Evolutionary conservation across 2,888 invertebrate genomes (phyloP).

Genomic region (Cheilosia grossa): DNA sequence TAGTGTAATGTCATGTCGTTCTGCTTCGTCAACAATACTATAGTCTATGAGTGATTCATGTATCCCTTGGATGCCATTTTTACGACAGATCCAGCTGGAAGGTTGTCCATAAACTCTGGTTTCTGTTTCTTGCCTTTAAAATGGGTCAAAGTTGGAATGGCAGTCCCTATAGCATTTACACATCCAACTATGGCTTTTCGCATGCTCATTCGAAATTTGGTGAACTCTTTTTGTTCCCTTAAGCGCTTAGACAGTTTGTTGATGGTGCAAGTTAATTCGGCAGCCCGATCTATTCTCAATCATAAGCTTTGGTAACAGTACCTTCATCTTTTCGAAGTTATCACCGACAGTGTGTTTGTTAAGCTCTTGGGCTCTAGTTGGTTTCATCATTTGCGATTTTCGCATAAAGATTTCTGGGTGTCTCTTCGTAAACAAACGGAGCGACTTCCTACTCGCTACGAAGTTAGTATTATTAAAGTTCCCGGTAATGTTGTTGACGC

Average conservation of each 20-base stretch:
- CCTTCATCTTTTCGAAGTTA: constrained; percentile 3
- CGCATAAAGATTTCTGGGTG: constrained; percentile 34
- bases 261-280: constrained; percentile 40
- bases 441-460: constrained; percentile 29
- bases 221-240: constrained; percentile 31
- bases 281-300: constrained; percentile 29
- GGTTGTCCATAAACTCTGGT: constrained; percentile 41
- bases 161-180: constrained; percentile 25
- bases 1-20: constrained; percentile 18
- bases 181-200: constrained; percentile 47
- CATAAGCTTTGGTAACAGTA: constrained; percentile 7
- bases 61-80: constrained; percentile 40
- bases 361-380: constrained; percentile 20
- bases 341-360: constrained; percentile 11
- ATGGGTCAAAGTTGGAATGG: constrained; percentile 34
- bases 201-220: constrained; percentile 37
- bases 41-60: constrained; percentile 48
- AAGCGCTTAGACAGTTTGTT: constrained; percentile 29
- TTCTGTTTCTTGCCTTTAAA: constrained; percentile 39
- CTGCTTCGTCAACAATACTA: constrained; percentile 46
- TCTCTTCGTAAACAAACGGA: constrained; percentile 42
- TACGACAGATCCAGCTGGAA: constrained; percentile 38
- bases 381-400: constrained; percentile 41
- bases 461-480: constrained; percentile 18
- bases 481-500: constrained; percentile 14